Evolutionary conservation across 2,888 invertebrate species (phyloP), one percentile per base, ranked within the genome.

Genomic region (Cyclophora punctaria): DNA sequence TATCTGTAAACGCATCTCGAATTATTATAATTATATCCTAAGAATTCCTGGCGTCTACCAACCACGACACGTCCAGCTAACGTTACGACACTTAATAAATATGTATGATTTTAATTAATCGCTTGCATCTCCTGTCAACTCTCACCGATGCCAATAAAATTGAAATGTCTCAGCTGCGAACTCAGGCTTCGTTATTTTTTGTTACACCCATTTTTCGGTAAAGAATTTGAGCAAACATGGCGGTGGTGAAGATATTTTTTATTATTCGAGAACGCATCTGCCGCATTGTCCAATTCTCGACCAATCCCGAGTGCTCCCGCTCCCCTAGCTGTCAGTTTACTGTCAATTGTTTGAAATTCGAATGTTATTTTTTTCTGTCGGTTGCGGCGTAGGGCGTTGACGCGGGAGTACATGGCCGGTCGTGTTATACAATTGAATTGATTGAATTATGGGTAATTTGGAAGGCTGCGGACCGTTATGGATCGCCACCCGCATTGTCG

Each of bases 241-340:
- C 85, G 65, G 79, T 66, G 58, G 44, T 56, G 74, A 81, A 77
- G 73, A 75, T 68, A 64, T 57, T 67, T 68, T 81, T 77, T 74
- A 75, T 68, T 64, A 57, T 66, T 69, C 67, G 60, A 64, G 73
- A 77, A 71, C 84, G 80, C 86, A 88, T 88, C 87, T 88, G 86
- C 83, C 75, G 75, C 67, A 83, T 87, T 86, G 86, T 85, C 75
- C 83, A 84, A 84, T 81, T 78, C 71, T 69, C 78, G 69, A 73
- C 86, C 87, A 86, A 87, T 86, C 61, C 76, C 70, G 59, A 59
- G 68, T 72, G 59, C 64, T 81, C 80, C 76, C 75, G 83, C 79
- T 83, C 86, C 87, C 87, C 87, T 85, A 75, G 80, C 85, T 85
- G 87, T 85, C 86, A 86, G 71, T 80, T 78, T 74, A 71, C 77